Base-by-base conservation (phyloP, 2,888 invertebrate species). In the Harmothoe impar region DNA sequence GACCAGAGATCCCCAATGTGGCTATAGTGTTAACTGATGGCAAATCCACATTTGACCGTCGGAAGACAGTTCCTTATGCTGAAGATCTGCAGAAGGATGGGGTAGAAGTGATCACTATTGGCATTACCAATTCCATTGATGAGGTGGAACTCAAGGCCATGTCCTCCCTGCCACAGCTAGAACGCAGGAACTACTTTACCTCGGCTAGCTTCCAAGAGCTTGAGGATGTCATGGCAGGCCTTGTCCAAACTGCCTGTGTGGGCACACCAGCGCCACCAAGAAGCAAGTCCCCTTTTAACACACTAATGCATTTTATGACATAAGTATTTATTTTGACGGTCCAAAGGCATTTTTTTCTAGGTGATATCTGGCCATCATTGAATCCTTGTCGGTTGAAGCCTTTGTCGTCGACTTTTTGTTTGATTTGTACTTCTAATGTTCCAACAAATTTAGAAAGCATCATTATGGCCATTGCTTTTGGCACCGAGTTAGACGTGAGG, bases 1-100 rank as follows among this genome's bases (percentile, higher is more conserved):
- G 90, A 12, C 78, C 90, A n/a, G 23, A 81, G 15, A 33, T 90
- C 12, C 52, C 31, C 12, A 90, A 90, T 52, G 54, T 90, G 29
- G 90, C 81, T 33, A 90, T 90, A 15, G 90, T 90, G 23, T 31
- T 90, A 17, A 90, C 90, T 17, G 91, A 91, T 43, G 91, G 91
- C 1, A 78, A 89, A n/a, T 90, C 90, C 7, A 91, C 90, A 35
- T 33, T 29, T 29, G 90, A 91, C 51, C 35, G 10, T 25, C 81
- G 52, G 12, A n/a, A 23, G 25, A 90, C 86, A 43, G 86, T 91
- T 23, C 89, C 89, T 7, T 33, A 91, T 86, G 91, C 91, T 51
- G 68, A 54, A 20, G 56, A 15, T 31, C 33, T 85, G 20, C 90
- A 31, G 43, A 56, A 35, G n/a, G 33, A 15, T n/a, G 91, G 91